Evolutionary conservation across 64 coral and sea anemone genomes (phyloP).

Genomic region (Acropora yongei): DNA sequence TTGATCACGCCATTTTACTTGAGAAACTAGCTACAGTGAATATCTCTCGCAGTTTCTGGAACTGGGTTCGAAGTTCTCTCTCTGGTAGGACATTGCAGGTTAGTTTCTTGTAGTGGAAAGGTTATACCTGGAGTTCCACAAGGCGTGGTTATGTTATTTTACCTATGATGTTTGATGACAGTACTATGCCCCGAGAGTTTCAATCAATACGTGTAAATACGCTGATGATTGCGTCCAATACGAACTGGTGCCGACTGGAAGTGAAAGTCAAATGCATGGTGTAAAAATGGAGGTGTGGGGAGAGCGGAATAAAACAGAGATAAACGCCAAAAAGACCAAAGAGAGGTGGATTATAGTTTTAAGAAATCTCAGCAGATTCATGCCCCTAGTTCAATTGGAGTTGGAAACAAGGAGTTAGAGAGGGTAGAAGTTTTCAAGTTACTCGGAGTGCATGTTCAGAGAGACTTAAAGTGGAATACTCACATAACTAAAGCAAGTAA

Average conservation of each 20-base stretch:
- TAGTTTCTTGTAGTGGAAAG: neutral
- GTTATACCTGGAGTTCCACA: slow-evolving; percentile 32
- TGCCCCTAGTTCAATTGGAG: neutral
- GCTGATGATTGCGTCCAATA: slow-evolving; percentile 61
- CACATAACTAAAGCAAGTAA: no score
- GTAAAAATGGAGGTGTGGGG: neutral
- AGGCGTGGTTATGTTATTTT: slow-evolving; percentile 19
- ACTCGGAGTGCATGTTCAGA: neutral
- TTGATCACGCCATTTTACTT: slow-evolving; percentile 23
- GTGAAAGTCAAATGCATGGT: slow-evolving; percentile 19
- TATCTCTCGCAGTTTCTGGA: slow-evolving; percentile 27
- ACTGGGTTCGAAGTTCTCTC: slow-evolving; percentile 45
- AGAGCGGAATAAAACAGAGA: neutral
- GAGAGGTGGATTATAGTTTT: neutral
- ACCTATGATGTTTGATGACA: slow-evolving; percentile 38
- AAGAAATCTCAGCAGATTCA: neutral
- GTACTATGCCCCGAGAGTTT: neutral
- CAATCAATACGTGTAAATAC: slow-evolving; percentile 16
- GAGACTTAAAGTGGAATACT: neutral
- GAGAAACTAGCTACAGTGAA: neutral
- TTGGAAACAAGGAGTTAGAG: neutral
- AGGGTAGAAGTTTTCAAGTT: neutral
- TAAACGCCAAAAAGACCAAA: neutral
- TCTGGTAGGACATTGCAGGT: neutral
- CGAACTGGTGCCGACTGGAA: neutral